A percentile compares a stretch with the other conserved stretches of the same genome.
Conservation (phyloP, 2,797 vertebrate species). For the Hippocampus kuda region DNA sequence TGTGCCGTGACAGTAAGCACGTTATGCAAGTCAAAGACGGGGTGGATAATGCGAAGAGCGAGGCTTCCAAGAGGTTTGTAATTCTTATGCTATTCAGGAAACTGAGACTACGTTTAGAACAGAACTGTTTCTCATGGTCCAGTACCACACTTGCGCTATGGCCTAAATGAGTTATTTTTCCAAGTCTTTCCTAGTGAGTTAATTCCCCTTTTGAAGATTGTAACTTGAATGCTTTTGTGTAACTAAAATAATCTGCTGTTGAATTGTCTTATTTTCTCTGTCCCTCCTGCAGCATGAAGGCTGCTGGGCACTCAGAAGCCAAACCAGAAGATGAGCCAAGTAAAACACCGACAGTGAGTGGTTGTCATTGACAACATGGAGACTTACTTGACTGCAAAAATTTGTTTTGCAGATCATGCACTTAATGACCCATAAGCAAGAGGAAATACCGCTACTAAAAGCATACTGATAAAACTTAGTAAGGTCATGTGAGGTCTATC, state of each 20-base stretch:
- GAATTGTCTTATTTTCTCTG: background rate
- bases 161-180: too few relatives aligned
- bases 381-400: background rate
- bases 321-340: background rate
- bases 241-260: background rate
- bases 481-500: too few relatives aligned
- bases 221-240: background rate
- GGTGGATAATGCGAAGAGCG: slow-evolving; percentile 1
- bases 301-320: background rate
- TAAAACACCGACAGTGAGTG: slow-evolving; percentile 1
- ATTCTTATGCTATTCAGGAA: background rate
- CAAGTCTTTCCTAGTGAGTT: too few relatives aligned
- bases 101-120: background rate
- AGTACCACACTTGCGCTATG: too few relatives aligned
- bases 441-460: background rate
- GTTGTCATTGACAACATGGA: background rate
- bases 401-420: background rate
- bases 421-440: background rate
- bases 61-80: background rate
- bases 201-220: too few relatives aligned
- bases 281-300: background rate
- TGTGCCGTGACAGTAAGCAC: background rate
- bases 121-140: too few relatives aligned
- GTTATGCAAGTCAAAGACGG: slow-evolving; percentile 17
- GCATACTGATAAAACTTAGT: too few relatives aligned